phyloP scores from a whole-genome alignment of 2,888 invertebrate species.

The Physocephala rufipes region DNA sequence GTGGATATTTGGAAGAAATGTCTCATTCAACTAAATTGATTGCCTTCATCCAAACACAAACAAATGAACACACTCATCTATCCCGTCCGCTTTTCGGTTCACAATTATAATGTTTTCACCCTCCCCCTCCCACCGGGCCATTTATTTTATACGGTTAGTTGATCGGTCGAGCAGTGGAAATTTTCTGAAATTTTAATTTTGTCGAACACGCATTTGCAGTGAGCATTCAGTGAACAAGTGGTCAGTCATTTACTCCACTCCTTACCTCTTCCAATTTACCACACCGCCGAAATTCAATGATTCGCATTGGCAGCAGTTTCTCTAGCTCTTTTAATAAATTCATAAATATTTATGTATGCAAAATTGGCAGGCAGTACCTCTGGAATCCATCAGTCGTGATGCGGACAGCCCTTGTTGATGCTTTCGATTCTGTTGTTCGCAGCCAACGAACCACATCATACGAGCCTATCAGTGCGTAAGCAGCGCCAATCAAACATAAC shows the following conservation, averaged over 20 bases:
- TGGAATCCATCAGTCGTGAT: conserved; percentile 20
- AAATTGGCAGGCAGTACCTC: conserved; percentile 47
- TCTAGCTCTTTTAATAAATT: conserved; percentile 68
- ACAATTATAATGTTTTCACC: neutral
- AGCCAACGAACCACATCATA: neutral
- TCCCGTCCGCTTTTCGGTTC: neutral
- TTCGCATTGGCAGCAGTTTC: neutral
- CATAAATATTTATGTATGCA: conserved; percentile 66
- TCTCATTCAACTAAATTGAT: conserved; percentile 28
- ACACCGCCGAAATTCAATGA: neutral
- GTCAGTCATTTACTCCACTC: neutral
- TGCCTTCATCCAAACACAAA: conserved; percentile 28
- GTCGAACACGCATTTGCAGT: conserved; percentile 29
- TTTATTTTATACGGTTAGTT: conserved; percentile 29
- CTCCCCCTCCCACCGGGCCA: neutral
- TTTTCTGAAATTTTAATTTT: conserved; percentile 42
- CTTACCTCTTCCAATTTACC: neutral
- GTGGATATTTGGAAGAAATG: conserved; percentile 19
- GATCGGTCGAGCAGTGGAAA: conserved; percentile 40
- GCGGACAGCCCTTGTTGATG: neutral
- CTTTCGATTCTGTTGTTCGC: no score
- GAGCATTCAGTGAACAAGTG: neutral
- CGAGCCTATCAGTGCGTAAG: neutral
- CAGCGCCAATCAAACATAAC: neutral
- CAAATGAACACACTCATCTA: conserved; percentile 13